These are phyloP conservation scores for Euleptes europaea DNA, from an alignment of 2,113 vertebrate species.

Conservation along the genomic window DNA sequence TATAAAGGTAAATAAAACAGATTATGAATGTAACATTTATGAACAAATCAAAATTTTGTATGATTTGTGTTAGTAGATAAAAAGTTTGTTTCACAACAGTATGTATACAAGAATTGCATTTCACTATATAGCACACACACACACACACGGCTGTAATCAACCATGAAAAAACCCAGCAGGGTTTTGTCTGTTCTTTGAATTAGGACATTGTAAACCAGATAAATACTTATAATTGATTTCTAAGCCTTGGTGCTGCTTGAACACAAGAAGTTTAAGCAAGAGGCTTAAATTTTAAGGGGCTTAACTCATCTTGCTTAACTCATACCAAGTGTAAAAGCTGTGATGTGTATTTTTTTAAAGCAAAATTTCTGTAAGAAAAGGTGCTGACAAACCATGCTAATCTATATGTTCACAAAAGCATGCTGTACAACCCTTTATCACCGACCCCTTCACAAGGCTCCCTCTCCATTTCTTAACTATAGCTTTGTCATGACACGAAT, in stretches of 20 bases:
- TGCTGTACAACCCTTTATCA: background rate
- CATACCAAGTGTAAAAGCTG: background rate
- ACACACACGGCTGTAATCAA: background rate
- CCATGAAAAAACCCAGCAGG: background rate
- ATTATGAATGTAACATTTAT: background rate
- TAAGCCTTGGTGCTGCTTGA: background rate
- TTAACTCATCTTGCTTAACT: background rate
- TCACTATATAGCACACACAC: background rate
- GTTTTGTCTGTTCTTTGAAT: slow-evolving; percentile 3
- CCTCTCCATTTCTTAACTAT: background rate
- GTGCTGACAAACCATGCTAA: background rate
- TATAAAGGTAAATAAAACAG: background rate
- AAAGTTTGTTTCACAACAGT: background rate
- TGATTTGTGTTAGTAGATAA: background rate
- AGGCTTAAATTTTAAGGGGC: slow-evolving; percentile 15
- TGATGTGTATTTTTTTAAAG: background rate
- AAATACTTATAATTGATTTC: slow-evolving; percentile 19
- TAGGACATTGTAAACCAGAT: background rate
- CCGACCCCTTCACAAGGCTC: background rate
- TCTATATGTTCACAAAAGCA: background rate
- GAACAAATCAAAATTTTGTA: background rate
- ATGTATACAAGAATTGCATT: background rate
- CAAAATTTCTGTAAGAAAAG: background rate
- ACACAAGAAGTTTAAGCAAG: slow-evolving; percentile 1
- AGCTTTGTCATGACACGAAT: background rate